Evolutionary conservation across 2,888 invertebrate genomes (phyloP).

Genomic region (Trypoxylon attenuatum): DNA sequence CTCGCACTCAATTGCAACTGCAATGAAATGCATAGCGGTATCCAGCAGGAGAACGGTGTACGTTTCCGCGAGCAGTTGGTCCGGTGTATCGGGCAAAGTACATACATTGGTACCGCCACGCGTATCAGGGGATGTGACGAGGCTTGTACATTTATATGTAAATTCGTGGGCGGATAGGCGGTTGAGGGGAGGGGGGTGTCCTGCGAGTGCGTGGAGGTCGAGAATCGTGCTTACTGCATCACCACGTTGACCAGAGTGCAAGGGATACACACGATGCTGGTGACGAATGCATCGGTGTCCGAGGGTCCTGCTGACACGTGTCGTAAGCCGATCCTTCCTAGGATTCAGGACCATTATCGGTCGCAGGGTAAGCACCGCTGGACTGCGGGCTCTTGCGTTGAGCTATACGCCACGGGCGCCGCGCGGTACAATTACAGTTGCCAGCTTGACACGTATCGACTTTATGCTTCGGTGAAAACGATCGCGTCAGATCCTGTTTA

Average conservation of each 20-base stretch:
- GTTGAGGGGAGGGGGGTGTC: too few relatives aligned
- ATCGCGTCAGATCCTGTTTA: constrained; percentile 41
- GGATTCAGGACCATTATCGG: constrained; percentile 47
- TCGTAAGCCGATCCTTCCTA: constrained; percentile 46
- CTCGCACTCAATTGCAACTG: too few relatives aligned
- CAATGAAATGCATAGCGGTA: too few relatives aligned
- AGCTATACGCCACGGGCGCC: constrained; percentile 32
- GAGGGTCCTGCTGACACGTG: constrained; percentile 46
- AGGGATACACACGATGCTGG: constrained; percentile 30
- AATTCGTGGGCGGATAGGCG: too few relatives aligned
- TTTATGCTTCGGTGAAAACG: constrained; percentile 51
- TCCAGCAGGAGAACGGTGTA: too few relatives aligned
- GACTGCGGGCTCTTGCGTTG: too few relatives aligned
- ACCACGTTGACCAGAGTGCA: constrained; percentile 30
- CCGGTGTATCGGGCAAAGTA: too few relatives aligned
- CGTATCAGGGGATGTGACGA: too few relatives aligned
- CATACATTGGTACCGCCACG: too few relatives aligned
- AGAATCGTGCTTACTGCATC: too few relatives aligned
- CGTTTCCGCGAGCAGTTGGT: too few relatives aligned
- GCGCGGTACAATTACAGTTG: constrained; percentile 53
- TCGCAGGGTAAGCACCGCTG: too few relatives aligned
- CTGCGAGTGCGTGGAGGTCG: not conserved
- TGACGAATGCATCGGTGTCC: constrained; percentile 30
- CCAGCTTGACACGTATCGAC: constrained; percentile 50
- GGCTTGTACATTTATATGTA: not conserved